phyloP scores from a whole-genome alignment of 2,888 invertebrate species.

The Pyrgus malvae region DNA sequence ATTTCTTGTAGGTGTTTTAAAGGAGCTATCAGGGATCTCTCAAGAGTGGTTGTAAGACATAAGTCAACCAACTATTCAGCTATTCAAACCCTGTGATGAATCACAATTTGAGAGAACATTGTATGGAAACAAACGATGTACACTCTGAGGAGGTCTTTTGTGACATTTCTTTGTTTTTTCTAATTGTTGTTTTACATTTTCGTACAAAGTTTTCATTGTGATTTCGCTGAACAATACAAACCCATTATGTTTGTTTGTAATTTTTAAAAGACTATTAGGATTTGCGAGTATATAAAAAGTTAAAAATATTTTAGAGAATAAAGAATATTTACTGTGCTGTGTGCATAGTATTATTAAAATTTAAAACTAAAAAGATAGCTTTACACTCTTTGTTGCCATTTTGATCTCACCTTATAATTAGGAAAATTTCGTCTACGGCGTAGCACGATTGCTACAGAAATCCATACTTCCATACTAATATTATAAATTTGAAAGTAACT shows the following conservation, averaged over 20 bases:
- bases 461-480: too few species aligned
- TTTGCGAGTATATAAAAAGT: too few species aligned
- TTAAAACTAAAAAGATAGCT: too few species aligned
- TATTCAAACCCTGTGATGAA: constrained; percentile 72
- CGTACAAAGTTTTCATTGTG: constrained; percentile 15
- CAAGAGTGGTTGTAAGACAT: constrained; percentile 50
- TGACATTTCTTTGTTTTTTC: constrained; percentile 34
- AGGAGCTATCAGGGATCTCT: constrained; percentile 49
- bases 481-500: too few species aligned
- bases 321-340: too few species aligned
- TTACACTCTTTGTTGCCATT: too few species aligned
- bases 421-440: too few species aligned
- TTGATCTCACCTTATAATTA: too few species aligned
- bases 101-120: constrained; percentile 74
- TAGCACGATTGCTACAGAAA: too few species aligned
- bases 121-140: constrained; percentile 69
- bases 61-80: constrained; percentile 72
- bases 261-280: too few species aligned
- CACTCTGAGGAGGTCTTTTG: constrained; percentile 34
- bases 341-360: too few species aligned
- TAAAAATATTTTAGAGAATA: too few species aligned
- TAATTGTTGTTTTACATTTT: constrained; percentile 24
- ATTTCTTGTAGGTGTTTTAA: constrained; percentile 39
- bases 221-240: constrained; percentile 7
- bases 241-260: constrained; percentile 1